phyloP scores from a whole-genome alignment of 2,113 vertebrate genomes.

The Laterallus jamaicensis region DNA sequence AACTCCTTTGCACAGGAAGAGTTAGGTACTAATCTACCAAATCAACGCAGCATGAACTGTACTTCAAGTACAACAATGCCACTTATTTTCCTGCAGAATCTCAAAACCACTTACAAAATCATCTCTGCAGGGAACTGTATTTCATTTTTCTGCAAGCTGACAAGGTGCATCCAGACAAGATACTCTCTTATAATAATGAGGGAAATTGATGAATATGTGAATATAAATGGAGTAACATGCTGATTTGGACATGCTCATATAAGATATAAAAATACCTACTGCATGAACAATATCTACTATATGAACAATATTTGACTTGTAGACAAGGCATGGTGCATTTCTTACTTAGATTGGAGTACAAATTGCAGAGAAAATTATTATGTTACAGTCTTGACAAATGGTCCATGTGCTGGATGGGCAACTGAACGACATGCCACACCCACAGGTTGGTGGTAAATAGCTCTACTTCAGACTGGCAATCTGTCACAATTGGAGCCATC shows the following conservation, averaged over 20 bases:
- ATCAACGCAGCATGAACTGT: background rate
- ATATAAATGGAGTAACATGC: background rate
- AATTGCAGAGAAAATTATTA: background rate
- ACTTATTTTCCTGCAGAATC: conserved; percentile 23
- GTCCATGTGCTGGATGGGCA: too few relatives aligned
- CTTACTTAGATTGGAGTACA: background rate
- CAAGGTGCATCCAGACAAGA: background rate
- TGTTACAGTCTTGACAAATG: too few relatives aligned
- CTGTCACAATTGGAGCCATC: too few relatives aligned
- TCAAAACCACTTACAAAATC: conserved; percentile 4
- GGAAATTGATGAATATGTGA: background rate
- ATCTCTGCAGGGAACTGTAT: background rate
- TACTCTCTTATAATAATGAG: background rate
- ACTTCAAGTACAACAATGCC: background rate
- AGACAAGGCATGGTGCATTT: background rate
- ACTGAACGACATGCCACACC: too few relatives aligned
- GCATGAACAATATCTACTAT: background rate
- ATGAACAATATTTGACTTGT: background rate
- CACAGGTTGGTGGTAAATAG: too few relatives aligned
- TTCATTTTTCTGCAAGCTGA: background rate
- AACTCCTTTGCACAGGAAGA: background rate
- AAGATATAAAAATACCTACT: background rate
- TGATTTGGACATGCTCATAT: background rate
- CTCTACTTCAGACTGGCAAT: too few relatives aligned
- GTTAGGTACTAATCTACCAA: background rate